Percentiles rank a stretch among this genome's conserved stretches.
Conservation (phyloP, 2,888 invertebrate genomes). For the Neoascia interrupta region DNA sequence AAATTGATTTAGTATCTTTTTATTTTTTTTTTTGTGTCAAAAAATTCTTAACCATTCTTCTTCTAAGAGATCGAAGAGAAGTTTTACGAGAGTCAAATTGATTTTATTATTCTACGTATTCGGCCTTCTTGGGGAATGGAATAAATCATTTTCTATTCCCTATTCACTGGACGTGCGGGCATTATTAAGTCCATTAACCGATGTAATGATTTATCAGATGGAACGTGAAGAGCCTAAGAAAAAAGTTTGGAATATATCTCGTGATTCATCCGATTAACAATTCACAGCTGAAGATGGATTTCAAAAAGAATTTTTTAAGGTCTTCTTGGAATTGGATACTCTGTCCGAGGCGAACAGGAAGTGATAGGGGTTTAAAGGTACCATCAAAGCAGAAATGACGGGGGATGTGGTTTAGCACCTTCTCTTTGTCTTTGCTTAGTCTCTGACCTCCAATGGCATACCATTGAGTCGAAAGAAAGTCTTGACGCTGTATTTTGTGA, state of each 20-base stretch:
- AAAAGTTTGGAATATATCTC: not conserved
- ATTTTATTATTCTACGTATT: conserved; percentile 8
- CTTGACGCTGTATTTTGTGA: too few relatives aligned
- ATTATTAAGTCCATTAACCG: conserved; percentile 31
- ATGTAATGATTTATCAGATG: conserved; percentile 27
- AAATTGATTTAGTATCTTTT: conserved; percentile 33
- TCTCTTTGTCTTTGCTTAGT: too few relatives aligned
- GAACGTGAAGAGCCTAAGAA: conserved; percentile 21
- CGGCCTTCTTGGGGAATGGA: conserved; percentile 20
- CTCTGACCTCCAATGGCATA: too few relatives aligned
- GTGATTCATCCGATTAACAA: too few relatives aligned
- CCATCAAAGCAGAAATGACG: too few relatives aligned
- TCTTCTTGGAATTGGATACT: too few relatives aligned
- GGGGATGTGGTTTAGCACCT: too few relatives aligned
- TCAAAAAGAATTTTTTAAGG: too few relatives aligned
- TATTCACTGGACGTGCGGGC: conserved; percentile 19
- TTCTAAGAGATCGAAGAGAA: not conserved
- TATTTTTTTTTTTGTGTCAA: not conserved
- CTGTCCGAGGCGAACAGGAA: too few relatives aligned
- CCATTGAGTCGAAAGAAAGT: too few relatives aligned
- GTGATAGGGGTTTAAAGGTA: too few relatives aligned
- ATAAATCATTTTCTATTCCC: conserved; percentile 22
- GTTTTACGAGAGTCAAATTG: conserved; percentile 11
- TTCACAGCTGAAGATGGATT: too few relatives aligned
- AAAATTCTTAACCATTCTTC: not conserved